A percentile compares a stretch with the other conserved stretches of the same genome.
phyloP scores from a whole-genome alignment of 1,140 invertebrate genomes.

The Diorhabda carinulata region DNA sequence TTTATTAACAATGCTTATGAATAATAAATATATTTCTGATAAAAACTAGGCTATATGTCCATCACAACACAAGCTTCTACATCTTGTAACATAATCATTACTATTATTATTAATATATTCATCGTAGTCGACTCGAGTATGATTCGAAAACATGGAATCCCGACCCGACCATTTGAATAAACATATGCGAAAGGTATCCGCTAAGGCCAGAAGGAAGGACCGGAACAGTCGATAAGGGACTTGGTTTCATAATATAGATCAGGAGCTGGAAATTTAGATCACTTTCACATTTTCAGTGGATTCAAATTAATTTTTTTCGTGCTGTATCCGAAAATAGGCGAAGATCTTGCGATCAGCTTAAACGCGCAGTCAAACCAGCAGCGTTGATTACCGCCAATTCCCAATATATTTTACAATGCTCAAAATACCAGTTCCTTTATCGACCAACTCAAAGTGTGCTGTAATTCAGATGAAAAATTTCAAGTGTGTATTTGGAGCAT shows the following conservation, averaged over 20 bases:
- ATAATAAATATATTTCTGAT: not conserved
- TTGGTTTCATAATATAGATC: not conserved
- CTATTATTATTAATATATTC: conserved; percentile 14
- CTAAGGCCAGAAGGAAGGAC: conserved; percentile 10
- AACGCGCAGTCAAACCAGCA: too few relatives aligned
- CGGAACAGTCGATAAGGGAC: conserved; percentile 16
- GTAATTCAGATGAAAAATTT: too few relatives aligned
- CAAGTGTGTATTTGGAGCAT: too few relatives aligned
- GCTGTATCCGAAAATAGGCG: too few relatives aligned
- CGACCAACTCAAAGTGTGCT: too few relatives aligned
- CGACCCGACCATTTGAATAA: conserved; percentile 20
- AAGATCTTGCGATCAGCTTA: too few relatives aligned
- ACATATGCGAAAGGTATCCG: conserved; percentile 23
- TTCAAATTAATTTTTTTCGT: too few relatives aligned
- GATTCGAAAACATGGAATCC: conserved; percentile 14
- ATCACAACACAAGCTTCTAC: not conserved
- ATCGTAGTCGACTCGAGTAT: not conserved
- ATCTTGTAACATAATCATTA: conserved; percentile 8
- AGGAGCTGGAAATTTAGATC: not conserved
- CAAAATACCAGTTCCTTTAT: too few relatives aligned
- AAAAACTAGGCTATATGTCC: not conserved
- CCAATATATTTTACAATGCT: too few relatives aligned
- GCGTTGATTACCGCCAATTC: too few relatives aligned
- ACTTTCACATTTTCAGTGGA: too few relatives aligned
- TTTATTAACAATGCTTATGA: not conserved